Evolutionary conservation across 1,140 invertebrate species (phyloP).

Genomic region (Ceratosolen solmsi): DNA sequence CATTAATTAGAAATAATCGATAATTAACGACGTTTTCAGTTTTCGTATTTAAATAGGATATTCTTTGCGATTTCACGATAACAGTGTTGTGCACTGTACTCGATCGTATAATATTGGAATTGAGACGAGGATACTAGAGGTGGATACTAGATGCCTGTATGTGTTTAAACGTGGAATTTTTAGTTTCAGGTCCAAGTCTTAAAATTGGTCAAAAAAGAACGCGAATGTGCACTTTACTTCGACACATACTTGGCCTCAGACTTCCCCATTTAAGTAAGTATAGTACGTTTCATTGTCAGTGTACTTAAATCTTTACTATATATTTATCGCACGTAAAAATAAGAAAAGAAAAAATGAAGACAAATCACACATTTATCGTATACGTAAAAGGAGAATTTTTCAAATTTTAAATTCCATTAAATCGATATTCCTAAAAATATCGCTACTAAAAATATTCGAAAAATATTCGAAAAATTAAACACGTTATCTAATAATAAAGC

Average conservation of each 20-base stretch:
- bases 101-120: too few relatives aligned
- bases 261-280: conserved; percentile 42
- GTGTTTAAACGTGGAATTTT: not conserved
- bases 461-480: not conserved
- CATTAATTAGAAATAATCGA: too few relatives aligned
- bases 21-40: too few relatives aligned
- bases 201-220: conserved; percentile 25
- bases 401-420: not conserved
- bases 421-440: not conserved
- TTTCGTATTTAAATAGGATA: too few relatives aligned
- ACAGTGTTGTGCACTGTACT: too few relatives aligned
- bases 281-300: not conserved
- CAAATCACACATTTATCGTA: not conserved
- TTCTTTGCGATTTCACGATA: too few relatives aligned
- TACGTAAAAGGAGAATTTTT: not conserved
- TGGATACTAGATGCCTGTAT: not conserved
- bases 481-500: not conserved
- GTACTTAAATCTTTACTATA: not conserved
- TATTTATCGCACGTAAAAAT: not conserved
- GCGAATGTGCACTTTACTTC: conserved; percentile 46
- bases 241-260: conserved; percentile 23
- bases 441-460: not conserved
- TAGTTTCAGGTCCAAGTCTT: conserved; percentile 32
- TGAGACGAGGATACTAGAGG: too few relatives aligned
- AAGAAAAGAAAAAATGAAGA: too few relatives aligned